Evolutionary conservation across 1,140 invertebrate genomes (phyloP).

Genomic region (Colletes latitarsis): DNA sequence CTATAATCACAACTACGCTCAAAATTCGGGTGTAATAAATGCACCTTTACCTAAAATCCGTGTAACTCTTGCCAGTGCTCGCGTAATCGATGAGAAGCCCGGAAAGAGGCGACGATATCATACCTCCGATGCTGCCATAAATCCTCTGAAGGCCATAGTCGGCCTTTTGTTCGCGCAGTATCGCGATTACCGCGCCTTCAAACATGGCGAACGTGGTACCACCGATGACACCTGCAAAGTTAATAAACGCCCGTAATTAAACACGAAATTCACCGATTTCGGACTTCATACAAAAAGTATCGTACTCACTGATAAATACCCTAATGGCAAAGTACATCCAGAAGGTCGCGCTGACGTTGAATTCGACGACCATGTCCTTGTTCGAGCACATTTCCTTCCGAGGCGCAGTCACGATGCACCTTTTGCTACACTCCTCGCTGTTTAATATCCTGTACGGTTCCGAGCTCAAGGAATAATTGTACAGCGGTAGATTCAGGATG

Average conservation of each 20-base stretch:
- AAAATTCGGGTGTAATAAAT: no score
- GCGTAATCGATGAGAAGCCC: slow-evolving; percentile 88
- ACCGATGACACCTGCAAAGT: slow-evolving; percentile 82
- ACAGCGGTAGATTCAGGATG: slow-evolving; percentile 73
- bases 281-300: no score
- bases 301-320: slow-evolving; percentile 84
- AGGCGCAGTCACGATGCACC: slow-evolving; percentile 83
- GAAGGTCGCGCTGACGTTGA: slow-evolving; percentile 86
- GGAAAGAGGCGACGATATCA: slow-evolving; percentile 90
- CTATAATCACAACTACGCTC: no score
- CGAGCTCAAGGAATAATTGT: slow-evolving; percentile 63
- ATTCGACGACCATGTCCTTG: slow-evolving; percentile 81
- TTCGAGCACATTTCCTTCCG: slow-evolving; percentile 84
- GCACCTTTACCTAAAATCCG: slow-evolving; percentile 85
- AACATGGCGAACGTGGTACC: slow-evolving; percentile 91
- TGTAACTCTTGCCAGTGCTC: slow-evolving; percentile 83
- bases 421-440: slow-evolving; percentile 72
- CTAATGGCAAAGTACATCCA: slow-evolving; percentile 89
- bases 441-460: slow-evolving; percentile 62
- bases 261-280: no score
- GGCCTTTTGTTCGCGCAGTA: slow-evolving; percentile 88
- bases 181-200: slow-evolving; percentile 90
- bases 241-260: background rate
- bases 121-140: slow-evolving; percentile 89
- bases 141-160: slow-evolving; percentile 91